Conservation (phyloP, 2,113 vertebrate species). For the Larimichthys polyactis region DNA sequence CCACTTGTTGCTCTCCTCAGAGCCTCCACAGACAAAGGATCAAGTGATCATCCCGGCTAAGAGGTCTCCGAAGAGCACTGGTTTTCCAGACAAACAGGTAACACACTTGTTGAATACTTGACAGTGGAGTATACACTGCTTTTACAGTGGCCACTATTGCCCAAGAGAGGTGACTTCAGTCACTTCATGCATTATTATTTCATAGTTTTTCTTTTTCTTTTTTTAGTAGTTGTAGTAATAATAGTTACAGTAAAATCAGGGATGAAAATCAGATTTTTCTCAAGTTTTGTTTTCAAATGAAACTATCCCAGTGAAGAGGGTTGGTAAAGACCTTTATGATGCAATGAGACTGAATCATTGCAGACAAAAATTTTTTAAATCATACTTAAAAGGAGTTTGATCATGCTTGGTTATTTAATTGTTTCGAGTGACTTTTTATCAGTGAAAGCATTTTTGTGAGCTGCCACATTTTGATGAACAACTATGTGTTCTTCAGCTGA, state of each 20-base stretch:
- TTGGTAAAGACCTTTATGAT: neutral
- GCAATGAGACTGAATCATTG: neutral
- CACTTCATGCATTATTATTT: neutral
- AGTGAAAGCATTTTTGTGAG: neutral
- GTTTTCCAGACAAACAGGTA: conserved; percentile 39
- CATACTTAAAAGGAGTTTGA: neutral
- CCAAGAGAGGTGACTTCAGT: neutral
- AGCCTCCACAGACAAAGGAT: conserved; percentile 37
- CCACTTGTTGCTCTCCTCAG: conserved; percentile 47
- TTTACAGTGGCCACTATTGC: neutral
- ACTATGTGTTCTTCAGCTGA: neutral
- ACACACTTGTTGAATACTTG: neutral
- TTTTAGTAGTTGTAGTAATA: neutral
- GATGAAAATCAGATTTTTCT: neutral
- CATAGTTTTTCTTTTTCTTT: neutral
- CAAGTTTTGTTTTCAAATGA: neutral
- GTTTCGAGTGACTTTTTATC: neutral
- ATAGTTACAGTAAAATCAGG: neutral
- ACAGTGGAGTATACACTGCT: neutral
- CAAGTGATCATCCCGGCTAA: conserved; percentile 12
- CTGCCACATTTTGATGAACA: neutral
- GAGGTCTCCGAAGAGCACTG: neutral
- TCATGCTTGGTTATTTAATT: neutral
- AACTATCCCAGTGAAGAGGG: neutral
- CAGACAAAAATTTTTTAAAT: neutral